Evolutionary conservation across 2,113 vertebrate genomes (phyloP).

Genomic region (Lichenostomus cassidix): DNA sequence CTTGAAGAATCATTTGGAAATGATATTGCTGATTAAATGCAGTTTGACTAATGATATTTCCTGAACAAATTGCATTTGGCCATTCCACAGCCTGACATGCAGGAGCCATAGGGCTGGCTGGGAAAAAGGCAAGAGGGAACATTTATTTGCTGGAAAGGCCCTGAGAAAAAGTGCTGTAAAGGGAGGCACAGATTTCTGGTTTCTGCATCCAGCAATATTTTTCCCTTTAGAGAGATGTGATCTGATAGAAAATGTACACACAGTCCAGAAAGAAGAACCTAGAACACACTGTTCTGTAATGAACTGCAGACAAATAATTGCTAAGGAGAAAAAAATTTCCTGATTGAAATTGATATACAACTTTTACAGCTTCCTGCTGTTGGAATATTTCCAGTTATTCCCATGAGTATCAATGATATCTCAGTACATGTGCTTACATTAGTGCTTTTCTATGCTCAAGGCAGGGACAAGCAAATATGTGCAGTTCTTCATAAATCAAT

Average conservation of each 20-base stretch:
- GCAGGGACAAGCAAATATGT: neutral
- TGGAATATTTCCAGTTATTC: neutral
- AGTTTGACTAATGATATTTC: neutral
- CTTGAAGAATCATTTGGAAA: neutral
- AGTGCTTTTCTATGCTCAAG: neutral
- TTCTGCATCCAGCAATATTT: neutral
- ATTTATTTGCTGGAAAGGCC: neutral
- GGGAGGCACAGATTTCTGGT: neutral
- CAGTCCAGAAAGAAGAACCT: neutral
- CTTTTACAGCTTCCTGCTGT: neutral
- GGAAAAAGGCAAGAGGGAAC: neutral
- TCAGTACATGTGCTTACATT: neutral
- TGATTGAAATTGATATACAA: neutral
- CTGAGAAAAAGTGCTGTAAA: neutral
- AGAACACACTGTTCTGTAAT: neutral
- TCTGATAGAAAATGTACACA: neutral
- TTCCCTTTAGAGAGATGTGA: neutral
- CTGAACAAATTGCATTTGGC: neutral
- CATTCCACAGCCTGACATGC: neutral
- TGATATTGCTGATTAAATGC: neutral
- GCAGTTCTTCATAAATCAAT: neutral
- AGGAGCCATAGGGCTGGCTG: neutral
- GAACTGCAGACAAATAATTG: neutral
- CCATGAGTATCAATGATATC: neutral
- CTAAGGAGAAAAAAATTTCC: neutral